Base-by-base conservation (phyloP, 2,888 invertebrate species). In the Thecocarcelia acutangulata region DNA sequence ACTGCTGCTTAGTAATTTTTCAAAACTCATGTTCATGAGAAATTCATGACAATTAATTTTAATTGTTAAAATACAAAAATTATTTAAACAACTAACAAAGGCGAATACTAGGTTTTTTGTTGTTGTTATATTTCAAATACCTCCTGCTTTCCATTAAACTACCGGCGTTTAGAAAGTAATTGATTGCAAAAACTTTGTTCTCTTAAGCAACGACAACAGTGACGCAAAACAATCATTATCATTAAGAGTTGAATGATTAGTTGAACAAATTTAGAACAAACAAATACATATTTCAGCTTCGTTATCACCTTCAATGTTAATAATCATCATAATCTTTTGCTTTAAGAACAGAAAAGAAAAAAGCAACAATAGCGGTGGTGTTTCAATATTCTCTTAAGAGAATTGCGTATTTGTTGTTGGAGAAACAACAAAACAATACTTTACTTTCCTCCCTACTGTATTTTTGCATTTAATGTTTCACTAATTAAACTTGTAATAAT, bases 401-500 rank as follows among this genome's bases (percentile, higher is more conserved):
- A 28, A 24, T 24, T n/a, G 50, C 50, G 59, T 24, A 50, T n/a
- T 52, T 72, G 42, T 42, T 42, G n/a, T 28, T 24, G 24, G 28
- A 54, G 28, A 40, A 59, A 52, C 11, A 63, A 19, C 15, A 64
- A 64, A 19, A 48, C 0, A 9, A n/a, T 33, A 19, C 13, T 33
- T 33, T 40, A 17, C 58, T 33, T 40, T 19, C 58, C 40, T 40
- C 37, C 6, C 5, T 5, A 11, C 21, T 15, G 4, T 3, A 33
- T 33, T 28, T 17, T 44, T 24, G 50, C 40, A 19, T 17, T 52
- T 17, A 37, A 21, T 33, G 19, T 44, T 64, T 64, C 64, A 46
- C 33, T 78, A 72, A 72, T 70, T 70, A 50, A 42, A 64, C 46
- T 64, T 12, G 63, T 48, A 54, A 56, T 42, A 70, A 74, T n/a